A percentile compares a stretch with the other conserved stretches of the same genome.
Conservation (phyloP, 1,140 invertebrate species). For the Drosophila oshimai region DNA sequence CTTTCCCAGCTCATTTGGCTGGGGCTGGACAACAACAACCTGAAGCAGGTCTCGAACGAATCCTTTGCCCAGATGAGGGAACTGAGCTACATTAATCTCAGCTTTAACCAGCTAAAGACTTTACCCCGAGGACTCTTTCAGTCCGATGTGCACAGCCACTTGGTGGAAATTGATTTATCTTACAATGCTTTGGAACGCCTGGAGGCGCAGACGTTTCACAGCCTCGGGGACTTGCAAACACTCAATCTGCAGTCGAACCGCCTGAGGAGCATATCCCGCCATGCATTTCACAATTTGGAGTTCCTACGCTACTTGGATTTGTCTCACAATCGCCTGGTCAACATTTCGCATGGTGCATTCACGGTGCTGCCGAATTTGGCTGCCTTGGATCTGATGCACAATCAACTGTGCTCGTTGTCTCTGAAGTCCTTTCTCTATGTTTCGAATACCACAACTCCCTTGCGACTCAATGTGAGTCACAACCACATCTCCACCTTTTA, state of each 20-base stretch:
- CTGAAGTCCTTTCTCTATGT: conserved; percentile 87
- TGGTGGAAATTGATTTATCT: conserved; percentile 90
- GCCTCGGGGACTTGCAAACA: conserved; percentile 86
- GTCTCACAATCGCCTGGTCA: conserved; percentile 86
- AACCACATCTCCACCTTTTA: conserved; percentile 87
- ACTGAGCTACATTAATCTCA: conserved; percentile 92
- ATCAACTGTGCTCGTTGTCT: conserved; percentile 87
- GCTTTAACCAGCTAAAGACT: conserved; percentile 89
- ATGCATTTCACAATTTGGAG: conserved; percentile 87
- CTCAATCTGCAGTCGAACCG: conserved; percentile 89
- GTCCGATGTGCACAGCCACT: conserved; percentile 87
- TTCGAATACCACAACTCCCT: conserved; percentile 85
- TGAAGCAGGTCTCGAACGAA: conserved; percentile 87
- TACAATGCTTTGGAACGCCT: conserved; percentile 88
- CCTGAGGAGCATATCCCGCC: conserved; percentile 84
- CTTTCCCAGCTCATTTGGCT: conserved; percentile 91
- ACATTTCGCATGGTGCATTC: conserved; percentile 86
- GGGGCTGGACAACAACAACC: conserved; percentile 94
- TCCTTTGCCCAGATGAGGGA: conserved; percentile 86
- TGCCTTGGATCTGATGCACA: conserved; percentile 89
- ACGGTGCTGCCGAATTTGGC: conserved; percentile 87
- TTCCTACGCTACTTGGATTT: conserved; percentile 88
- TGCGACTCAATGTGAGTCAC: conserved; percentile 87
- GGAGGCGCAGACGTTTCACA: conserved; percentile 86
- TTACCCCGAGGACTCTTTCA: conserved; percentile 87